phyloP scores from a whole-genome alignment of 2,797 vertebrate species.

The Chrosomus eos region DNA sequence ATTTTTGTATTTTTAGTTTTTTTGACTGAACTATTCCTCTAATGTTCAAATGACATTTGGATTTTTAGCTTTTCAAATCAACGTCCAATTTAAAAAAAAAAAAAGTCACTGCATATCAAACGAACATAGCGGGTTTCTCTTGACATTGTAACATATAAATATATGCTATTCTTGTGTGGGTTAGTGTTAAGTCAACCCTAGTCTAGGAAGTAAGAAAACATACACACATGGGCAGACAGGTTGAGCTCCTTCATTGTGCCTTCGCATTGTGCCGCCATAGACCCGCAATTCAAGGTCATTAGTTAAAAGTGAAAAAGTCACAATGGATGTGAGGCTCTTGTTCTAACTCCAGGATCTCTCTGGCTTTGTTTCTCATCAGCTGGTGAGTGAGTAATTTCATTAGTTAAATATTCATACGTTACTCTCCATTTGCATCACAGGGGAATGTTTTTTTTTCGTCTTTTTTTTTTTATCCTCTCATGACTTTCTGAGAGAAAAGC shows the following conservation, averaged over 20 bases:
- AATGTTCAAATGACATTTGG: slow-evolving; percentile 2
- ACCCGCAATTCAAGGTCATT: slow-evolving; percentile 63
- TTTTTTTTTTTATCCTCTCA: slow-evolving; percentile 21
- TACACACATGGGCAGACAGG: slow-evolving; percentile 3
- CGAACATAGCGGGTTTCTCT: neutral
- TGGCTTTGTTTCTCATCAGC: slow-evolving; percentile 67
- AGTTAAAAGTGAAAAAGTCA: slow-evolving; percentile 72
- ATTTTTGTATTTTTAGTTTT: neutral
- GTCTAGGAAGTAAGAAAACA: slow-evolving; percentile 31
- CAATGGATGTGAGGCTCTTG: slow-evolving; percentile 67
- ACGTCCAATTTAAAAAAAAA: neutral
- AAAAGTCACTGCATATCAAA: slow-evolving; percentile 20
- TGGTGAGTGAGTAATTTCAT: slow-evolving; percentile 83
- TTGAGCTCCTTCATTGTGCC: slow-evolving; percentile 18
- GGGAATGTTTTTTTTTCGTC: slow-evolving; percentile 58
- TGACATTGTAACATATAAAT: slow-evolving; percentile 24
- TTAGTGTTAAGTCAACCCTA: slow-evolving; percentile 31
- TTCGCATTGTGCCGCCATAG: slow-evolving; percentile 16
- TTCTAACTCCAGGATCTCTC: slow-evolving; percentile 73
- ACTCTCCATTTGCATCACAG: slow-evolving; percentile 82
- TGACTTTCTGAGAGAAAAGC: slow-evolving; percentile 52
- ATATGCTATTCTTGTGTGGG: slow-evolving; percentile 17
- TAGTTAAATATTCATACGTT: slow-evolving; percentile 84
- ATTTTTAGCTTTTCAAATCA: slow-evolving; percentile 21
- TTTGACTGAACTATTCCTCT: neutral